These are phyloP conservation scores for Percopsis omiscomaycus DNA, from an alignment of 2,797 vertebrate species.

Conservation along the genomic window DNA sequence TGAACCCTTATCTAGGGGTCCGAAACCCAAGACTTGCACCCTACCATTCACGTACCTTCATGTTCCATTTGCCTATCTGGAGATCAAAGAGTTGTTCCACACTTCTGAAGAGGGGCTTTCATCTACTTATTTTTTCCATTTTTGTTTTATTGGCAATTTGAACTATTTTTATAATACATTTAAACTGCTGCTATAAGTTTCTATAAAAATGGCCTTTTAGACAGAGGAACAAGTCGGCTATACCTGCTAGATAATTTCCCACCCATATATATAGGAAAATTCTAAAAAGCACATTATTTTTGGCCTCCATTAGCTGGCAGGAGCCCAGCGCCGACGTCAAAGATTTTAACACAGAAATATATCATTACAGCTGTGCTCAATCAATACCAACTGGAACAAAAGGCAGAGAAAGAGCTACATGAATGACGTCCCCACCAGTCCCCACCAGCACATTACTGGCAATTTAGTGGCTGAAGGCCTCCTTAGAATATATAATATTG, in stretches of 20 bases:
- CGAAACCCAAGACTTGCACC: slow-evolving; percentile 57
- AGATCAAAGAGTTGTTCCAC: slow-evolving; percentile 28
- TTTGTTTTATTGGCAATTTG: slow-evolving; percentile 4
- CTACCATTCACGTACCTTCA: slow-evolving; percentile 62
- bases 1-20: slow-evolving; percentile 72
- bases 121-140: not conserved
- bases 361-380: slow-evolving; percentile 71
- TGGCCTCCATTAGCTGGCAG: slow-evolving; percentile 60
- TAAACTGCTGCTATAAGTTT: too few relatives aligned
- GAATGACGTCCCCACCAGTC: slow-evolving; percentile 51
- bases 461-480: slow-evolving; percentile 18
- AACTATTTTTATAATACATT: too few relatives aligned
- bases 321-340: slow-evolving; percentile 62
- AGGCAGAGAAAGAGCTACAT: slow-evolving; percentile 51
- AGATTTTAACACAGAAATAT: slow-evolving; percentile 67
- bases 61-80: slow-evolving; percentile 56
- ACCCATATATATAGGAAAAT: slow-evolving; percentile 11
- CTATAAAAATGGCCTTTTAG: too few relatives aligned
- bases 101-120: slow-evolving; percentile 23
- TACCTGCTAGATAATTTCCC: not conserved
- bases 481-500: not conserved
- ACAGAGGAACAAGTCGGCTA: too few relatives aligned
- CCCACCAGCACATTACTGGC: slow-evolving; percentile 12
- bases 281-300: not conserved
- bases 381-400: slow-evolving; percentile 64